Conservation (phyloP, 2,797 vertebrate species). For the Crypturellus tataupa region DNA sequence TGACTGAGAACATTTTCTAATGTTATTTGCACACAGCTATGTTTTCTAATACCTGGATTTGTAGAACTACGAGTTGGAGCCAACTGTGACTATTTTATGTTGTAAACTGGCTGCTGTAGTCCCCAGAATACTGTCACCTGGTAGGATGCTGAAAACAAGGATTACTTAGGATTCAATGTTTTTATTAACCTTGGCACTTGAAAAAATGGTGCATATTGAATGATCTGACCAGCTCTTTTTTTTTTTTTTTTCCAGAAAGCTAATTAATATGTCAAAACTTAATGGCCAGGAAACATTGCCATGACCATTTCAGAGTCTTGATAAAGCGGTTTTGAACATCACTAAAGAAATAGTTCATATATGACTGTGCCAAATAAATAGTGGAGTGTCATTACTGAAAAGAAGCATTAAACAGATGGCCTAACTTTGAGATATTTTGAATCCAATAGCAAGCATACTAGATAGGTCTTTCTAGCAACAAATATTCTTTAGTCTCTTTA, state of each 20-base stretch:
- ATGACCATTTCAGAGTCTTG: not conserved
- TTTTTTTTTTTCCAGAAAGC: not conserved
- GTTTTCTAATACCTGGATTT: not conserved
- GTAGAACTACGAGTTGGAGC: not conserved
- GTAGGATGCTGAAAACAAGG: not conserved
- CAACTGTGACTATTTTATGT: not conserved
- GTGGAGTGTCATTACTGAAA: not conserved
- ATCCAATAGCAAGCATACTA: not conserved
- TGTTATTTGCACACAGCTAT: not conserved
- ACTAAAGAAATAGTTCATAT: not conserved
- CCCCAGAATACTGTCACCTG: not conserved
- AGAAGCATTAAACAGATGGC: not conserved
- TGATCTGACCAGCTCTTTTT: not conserved
- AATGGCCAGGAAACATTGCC: not conserved
- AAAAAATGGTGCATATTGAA: not conserved
- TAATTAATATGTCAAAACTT: not conserved
- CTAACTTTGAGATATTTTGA: not conserved
- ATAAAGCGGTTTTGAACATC: not conserved
- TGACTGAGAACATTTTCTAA: not conserved
- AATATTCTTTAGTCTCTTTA: not conserved
- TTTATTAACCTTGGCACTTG: not conserved
- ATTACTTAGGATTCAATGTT: not conserved
- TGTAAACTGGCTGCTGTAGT: not conserved
- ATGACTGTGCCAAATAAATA: not conserved
- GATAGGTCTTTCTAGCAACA: not conserved